A percentile compares a stretch with the other conserved stretches of the same genome.
Evolutionary conservation across 2,113 vertebrate species (phyloP).

Genomic region (Nesospiza acunhae): DNA sequence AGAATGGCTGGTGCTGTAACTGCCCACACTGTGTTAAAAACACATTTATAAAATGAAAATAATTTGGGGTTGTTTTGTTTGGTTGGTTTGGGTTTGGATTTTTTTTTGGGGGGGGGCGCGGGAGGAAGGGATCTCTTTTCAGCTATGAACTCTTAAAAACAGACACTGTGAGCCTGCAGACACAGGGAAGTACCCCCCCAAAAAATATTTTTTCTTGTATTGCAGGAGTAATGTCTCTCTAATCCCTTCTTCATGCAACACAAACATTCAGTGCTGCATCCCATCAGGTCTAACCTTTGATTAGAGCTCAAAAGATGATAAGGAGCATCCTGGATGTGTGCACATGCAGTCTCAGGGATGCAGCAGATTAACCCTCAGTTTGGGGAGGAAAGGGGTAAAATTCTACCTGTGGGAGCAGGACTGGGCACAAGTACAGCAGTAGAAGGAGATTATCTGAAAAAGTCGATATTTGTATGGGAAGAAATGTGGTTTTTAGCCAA

Average conservation of each 20-base stretch:
- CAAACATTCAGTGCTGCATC: neutral
- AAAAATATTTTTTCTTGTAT: neutral
- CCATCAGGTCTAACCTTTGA: rapidly evolving
- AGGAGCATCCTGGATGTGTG: neutral
- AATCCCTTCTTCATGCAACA: rapidly evolving
- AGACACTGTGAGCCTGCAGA: neutral
- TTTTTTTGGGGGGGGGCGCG: rapidly evolving
- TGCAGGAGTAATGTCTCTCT: neutral
- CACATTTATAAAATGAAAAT: neutral
- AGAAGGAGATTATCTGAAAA: neutral
- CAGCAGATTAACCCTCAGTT: neutral
- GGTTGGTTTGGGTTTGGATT: neutral
- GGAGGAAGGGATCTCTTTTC: rapidly evolving
- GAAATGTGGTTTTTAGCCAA: neutral
- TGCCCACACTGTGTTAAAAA: neutral
- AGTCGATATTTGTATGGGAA: neutral
- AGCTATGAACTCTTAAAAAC: neutral
- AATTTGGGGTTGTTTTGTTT: rapidly evolving
- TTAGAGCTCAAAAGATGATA: neutral
- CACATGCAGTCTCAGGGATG: neutral
- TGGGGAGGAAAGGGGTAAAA: neutral
- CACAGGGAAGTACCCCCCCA: rapidly evolving
- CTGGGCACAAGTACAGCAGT: neutral
- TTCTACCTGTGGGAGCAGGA: neutral
- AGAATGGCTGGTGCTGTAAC: neutral